These are phyloP conservation scores for Euthynnus affinis DNA, from an alignment of 2,797 vertebrate species.

Conservation along the genomic window DNA sequence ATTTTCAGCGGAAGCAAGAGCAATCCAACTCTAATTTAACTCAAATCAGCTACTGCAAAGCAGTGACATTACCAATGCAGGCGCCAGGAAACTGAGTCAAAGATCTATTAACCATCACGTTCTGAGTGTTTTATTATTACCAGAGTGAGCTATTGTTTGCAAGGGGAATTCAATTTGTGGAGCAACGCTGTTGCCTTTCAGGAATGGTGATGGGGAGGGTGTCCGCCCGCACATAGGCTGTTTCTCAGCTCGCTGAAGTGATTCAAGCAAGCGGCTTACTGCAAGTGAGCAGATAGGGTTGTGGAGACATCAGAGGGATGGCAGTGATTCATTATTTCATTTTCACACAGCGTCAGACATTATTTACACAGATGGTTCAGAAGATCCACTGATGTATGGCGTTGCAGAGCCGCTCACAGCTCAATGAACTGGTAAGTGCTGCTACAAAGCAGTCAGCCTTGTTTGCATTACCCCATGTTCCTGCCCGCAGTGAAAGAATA, in stretches of 20 bases:
- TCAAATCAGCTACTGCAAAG: conserved; percentile 18
- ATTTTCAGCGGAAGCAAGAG: conserved; percentile 51
- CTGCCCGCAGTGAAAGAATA: conserved; percentile 14
- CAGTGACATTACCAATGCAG: conserved; percentile 34
- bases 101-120: conserved; percentile 62
- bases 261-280: conserved; percentile 34
- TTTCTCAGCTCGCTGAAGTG: conserved; percentile 30
- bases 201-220: conserved; percentile 26
- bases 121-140: conserved; percentile 54
- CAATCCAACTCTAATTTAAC: conserved; percentile 60
- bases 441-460: conserved; percentile 33
- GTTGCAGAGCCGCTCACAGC: conserved; percentile 52
- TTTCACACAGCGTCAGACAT: conserved; percentile 54
- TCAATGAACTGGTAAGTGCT: conserved; percentile 57
- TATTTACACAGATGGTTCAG: conserved; percentile 72
- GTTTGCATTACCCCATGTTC: conserved; percentile 44
- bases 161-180: conserved; percentile 59
- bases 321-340: conserved; percentile 68
- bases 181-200: conserved; percentile 37
- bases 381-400: conserved; percentile 58
- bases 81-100: conserved; percentile 43
- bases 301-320: conserved; percentile 52
- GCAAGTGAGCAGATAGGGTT: conserved; percentile 25
- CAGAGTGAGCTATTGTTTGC: conserved; percentile 43
- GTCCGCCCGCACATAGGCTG: neutral